phyloP scores from a whole-genome alignment of 2,888 invertebrate genomes.

The Hecatera dysodea region DNA sequence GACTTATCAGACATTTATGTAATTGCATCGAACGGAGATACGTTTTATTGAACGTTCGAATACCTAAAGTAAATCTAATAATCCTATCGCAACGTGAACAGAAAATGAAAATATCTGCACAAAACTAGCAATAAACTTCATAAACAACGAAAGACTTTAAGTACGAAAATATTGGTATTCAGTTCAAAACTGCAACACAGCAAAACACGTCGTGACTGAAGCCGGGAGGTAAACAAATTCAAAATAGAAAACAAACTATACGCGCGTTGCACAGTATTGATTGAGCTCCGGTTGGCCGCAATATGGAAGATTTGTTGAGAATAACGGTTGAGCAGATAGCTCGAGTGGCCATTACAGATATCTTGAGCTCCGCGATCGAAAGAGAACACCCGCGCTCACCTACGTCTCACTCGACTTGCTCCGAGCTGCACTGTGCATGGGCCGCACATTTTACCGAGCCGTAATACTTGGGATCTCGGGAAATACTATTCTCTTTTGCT shows the following conservation, averaged over 20 bases:
- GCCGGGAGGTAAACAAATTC: constrained; percentile 67
- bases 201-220: constrained; percentile 57
- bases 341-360: constrained; percentile 89
- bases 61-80: constrained; percentile 48
- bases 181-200: constrained; percentile 55
- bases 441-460: constrained; percentile 71
- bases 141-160: constrained; percentile 52
- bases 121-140: constrained; percentile 49
- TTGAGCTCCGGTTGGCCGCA: constrained; percentile 83
- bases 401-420: constrained; percentile 80
- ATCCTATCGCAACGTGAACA: constrained; percentile 25
- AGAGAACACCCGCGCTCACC: constrained; percentile 79
- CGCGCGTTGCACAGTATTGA: constrained; percentile 79
- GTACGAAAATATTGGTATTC: constrained; percentile 58
- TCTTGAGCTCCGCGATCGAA: constrained; percentile 83
- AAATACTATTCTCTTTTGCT: constrained; percentile 69
- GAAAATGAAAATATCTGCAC: constrained; percentile 43
- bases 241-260: constrained; percentile 76
- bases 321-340: constrained; percentile 87
- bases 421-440: constrained; percentile 67
- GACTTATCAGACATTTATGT: constrained; percentile 49
- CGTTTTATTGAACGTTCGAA: constrained; percentile 14
- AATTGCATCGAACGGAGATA: constrained; percentile 43
- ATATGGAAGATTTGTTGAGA: constrained; percentile 88
- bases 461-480: constrained; percentile 70